These are phyloP conservation scores for Netelia virgata DNA, from an alignment of 2,888 invertebrate species.

Conservation along the genomic window DNA sequence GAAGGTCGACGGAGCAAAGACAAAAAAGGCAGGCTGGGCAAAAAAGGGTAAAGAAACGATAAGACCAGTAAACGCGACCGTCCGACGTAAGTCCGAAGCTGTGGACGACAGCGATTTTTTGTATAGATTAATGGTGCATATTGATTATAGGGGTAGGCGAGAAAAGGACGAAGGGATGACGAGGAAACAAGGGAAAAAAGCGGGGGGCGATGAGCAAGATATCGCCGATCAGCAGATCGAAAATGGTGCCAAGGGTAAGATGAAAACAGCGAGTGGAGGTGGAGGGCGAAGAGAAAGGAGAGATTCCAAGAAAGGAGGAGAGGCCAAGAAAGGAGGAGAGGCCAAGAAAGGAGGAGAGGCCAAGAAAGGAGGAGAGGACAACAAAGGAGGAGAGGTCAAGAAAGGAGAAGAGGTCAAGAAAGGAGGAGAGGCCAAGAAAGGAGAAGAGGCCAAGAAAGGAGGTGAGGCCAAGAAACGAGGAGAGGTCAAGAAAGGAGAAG, in stretches of 20 bases:
- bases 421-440: neutral
- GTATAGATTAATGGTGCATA: neutral
- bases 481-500: neutral
- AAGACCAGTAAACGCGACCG: neutral
- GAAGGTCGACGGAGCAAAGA: neutral
- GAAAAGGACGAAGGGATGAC: neutral
- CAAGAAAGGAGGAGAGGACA: neutral
- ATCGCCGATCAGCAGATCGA: neutral
- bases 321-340: too few species aligned
- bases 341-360: neutral
- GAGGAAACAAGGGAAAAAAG: constrained; percentile 12
- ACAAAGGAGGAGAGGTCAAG: too few species aligned
- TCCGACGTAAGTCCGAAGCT: neutral
- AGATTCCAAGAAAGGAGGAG: neutral
- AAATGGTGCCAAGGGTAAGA: neutral
- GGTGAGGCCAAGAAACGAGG: too few species aligned
- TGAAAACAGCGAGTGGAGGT: neutral
- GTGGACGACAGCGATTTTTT: constrained; percentile 9
- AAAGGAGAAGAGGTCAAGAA: too few species aligned
- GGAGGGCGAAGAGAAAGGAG: too few species aligned
- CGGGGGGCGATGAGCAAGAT: constrained; percentile 1
- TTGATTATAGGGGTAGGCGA: constrained; percentile 7
- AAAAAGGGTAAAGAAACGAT: constrained; percentile 26
- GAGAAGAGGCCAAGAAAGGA: constrained; percentile 2
- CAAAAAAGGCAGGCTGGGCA: neutral